A percentile compares a stretch with the other conserved stretches of the same genome.
Conservation (phyloP, 2,113 vertebrate genomes). For the Ahaetulla prasina region DNA sequence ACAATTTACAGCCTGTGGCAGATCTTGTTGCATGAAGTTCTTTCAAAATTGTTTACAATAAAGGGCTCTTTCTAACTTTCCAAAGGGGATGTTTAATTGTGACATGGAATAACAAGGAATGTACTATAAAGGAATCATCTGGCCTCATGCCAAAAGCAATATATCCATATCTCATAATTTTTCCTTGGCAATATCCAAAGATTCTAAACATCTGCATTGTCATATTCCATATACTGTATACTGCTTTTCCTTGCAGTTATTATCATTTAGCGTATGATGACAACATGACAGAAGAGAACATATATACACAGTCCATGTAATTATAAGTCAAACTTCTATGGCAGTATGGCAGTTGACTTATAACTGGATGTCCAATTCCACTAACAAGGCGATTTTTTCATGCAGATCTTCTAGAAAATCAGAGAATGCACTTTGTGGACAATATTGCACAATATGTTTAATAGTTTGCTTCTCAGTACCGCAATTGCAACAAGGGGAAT, state of each 20-base stretch:
- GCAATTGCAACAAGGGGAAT: no score
- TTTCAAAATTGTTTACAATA: not conserved
- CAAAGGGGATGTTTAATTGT: not conserved
- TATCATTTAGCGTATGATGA: not conserved
- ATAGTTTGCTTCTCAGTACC: no score
- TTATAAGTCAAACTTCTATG: no score
- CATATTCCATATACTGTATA: not conserved
- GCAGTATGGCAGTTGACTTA: no score
- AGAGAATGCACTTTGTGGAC: no score
- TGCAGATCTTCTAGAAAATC: no score
- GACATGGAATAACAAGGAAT: not conserved
- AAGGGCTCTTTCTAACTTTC: not conserved
- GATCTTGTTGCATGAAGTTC: constrained; percentile 6
- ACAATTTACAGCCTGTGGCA: not conserved
- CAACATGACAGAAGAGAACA: not conserved
- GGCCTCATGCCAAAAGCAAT: not conserved
- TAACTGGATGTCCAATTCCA: no score
- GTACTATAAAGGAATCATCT: not conserved
- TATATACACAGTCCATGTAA: no score
- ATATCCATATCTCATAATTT: not conserved
- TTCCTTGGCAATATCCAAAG: not conserved
- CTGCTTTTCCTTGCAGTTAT: not conserved
- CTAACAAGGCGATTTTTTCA: no score
- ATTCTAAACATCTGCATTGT: not conserved
- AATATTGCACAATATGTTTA: no score